Base-by-base conservation (phyloP, 2,113 vertebrate genomes). In the Potamarius usumacintae region DNA sequence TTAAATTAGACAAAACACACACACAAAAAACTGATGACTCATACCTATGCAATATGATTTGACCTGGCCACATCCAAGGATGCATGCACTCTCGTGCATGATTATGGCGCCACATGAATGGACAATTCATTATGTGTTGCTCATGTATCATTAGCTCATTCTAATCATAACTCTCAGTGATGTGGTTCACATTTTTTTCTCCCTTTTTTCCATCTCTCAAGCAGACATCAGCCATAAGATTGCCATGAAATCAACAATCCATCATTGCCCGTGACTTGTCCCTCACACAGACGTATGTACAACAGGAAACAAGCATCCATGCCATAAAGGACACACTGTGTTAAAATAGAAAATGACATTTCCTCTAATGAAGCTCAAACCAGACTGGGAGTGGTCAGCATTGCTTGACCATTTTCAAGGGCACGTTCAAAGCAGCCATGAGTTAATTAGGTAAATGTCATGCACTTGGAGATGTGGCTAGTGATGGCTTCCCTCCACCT, bases 401-500 rank as follows among this genome's bases (percentile, higher is more conserved):
- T 85, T 20, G 20, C 80, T 85, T 22, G 5, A 12, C 74, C 50
- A 65, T 86, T 88, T 77, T 85, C 82, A 77, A 85, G 60, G 34
- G 81, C 53, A 20, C 88, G 69, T 90, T 91, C 82, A 85, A 87
- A 85, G 65, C 2, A 82, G 89, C 79, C 83, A 87, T 69, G 84
- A 91, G 89, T 92, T 95, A 94, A 94, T 95, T 93, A 94, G 92
- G 88, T 86, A 93, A 92, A 93, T 91, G 92, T 94, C 92, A 93
- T 88, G 76, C 90, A 86, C 86, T 90, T 86, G 82, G 86, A 74
- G 88, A 89, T 27, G 81, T 72, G 76, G 85, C 65, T 91, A 88
- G 93, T 86, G 91, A 91, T 88, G 89, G 91, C 79, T 91, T 5
- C 67, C 82, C 78, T 87, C 87, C 92, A 87, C 92, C 91, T 78